These are phyloP conservation scores for Cyclina sinensis DNA, from an alignment of 1,140 invertebrate genomes.

Conservation along the genomic window DNA sequence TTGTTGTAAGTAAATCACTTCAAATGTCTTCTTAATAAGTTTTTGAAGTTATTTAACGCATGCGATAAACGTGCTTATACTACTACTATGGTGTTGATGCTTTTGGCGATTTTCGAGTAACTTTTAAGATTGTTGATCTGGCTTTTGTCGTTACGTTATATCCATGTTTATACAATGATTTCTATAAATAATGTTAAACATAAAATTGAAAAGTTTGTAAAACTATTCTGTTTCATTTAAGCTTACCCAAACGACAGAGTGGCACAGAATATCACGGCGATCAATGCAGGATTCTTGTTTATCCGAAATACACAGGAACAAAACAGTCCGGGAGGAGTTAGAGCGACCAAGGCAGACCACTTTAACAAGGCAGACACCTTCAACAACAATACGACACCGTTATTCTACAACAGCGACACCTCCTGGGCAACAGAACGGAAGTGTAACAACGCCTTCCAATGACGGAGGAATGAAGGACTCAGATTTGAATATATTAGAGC, in stretches of 20 bases:
- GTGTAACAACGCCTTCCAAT: background rate
- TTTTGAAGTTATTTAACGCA: too few species aligned
- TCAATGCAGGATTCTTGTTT: slow-evolving; percentile 16
- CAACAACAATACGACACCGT: background rate
- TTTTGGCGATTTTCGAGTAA: too few species aligned
- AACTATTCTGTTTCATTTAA: background rate
- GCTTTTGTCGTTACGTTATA: too few species aligned
- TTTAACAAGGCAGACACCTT: too few species aligned
- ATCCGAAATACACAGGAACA: slow-evolving; percentile 13
- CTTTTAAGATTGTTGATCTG: too few species aligned
- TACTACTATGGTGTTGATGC: too few species aligned
- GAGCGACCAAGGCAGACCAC: background rate
- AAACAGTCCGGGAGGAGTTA: background rate
- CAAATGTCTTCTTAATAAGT: background rate
- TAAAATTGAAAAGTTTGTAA: too few species aligned
- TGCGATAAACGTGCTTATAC: too few species aligned
- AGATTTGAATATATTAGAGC: background rate
- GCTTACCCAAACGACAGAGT: background rate
- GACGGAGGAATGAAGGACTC: background rate
- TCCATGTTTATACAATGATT: too few species aligned
- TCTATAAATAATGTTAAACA: too few species aligned
- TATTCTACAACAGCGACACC: background rate
- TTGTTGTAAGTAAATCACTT: background rate
- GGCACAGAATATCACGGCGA: background rate
- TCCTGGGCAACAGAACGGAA: too few species aligned